phyloP scores from a whole-genome alignment of 1,140 invertebrate species.

The Calliphora vicina region DNA sequence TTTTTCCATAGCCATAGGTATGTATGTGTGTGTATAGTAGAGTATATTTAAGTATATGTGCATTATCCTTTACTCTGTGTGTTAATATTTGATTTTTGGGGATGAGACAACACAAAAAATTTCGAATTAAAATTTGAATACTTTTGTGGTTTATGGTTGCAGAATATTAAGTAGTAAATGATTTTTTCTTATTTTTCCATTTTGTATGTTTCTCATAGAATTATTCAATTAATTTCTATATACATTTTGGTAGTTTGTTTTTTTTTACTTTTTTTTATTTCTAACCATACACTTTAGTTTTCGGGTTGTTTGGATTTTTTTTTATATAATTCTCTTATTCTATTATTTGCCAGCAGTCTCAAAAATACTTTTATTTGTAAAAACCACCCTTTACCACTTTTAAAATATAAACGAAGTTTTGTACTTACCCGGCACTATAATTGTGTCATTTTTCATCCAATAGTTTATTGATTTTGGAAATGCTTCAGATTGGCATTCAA shows the following conservation, averaged over 20 bases:
- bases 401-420: too few species aligned
- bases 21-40: background rate
- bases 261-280: background rate
- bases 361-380: background rate
- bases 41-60: background rate
- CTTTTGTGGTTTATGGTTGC: background rate
- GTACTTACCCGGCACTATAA: conserved; percentile 80
- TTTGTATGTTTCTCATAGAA: background rate
- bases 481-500: conserved; percentile 87
- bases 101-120: background rate
- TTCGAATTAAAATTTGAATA: background rate
- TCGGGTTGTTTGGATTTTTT: background rate
- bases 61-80: background rate
- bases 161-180: background rate
- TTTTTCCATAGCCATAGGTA: background rate
- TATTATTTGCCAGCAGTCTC: background rate
- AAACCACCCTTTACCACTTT: too few species aligned
- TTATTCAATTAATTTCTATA: background rate
- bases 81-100: background rate
- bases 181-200: background rate
- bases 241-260: background rate
- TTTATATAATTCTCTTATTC: background rate
- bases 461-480: conserved; percentile 89
- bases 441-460: conserved; percentile 83
- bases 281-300: background rate